Evolutionary conservation across 1,140 invertebrate species (phyloP).

Genomic region (Samia ricini): DNA sequence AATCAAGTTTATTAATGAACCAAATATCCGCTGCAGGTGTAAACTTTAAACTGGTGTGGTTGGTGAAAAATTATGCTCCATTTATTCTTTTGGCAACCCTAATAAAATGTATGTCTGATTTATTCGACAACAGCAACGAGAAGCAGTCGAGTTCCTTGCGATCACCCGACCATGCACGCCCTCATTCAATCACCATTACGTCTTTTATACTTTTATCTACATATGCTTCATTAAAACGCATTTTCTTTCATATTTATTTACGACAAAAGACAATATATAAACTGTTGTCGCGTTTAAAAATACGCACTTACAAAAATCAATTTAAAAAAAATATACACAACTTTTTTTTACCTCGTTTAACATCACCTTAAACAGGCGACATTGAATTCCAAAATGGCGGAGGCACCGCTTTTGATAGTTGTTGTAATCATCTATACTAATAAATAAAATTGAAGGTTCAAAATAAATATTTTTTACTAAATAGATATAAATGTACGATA

Average conservation of each 20-base stretch:
- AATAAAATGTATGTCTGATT: conserved; percentile 24
- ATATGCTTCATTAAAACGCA: conserved; percentile 33
- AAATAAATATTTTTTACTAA: no score
- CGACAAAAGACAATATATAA: not conserved
- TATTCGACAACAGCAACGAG: conserved; percentile 12
- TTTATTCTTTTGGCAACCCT: conserved; percentile 23
- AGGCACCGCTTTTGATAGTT: no score
- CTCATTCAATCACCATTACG: conserved; percentile 49
- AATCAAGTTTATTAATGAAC: not conserved
- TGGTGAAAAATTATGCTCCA: conserved; percentile 15
- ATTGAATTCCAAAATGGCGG: no score
- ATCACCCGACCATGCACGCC: conserved; percentile 31
- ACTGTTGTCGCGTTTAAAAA: not conserved
- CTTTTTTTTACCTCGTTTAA: no score
- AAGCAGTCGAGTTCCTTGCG: conserved; percentile 19
- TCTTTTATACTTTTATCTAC: conserved; percentile 38
- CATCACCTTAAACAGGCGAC: no score
- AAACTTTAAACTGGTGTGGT: not conserved
- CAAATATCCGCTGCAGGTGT: not conserved
- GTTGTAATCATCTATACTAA: no score
- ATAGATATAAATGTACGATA: no score
- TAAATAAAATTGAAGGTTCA: no score
- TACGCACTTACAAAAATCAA: no score
- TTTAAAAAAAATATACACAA: no score
- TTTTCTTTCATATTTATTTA: conserved; percentile 29